Conservation (phyloP, 1,140 invertebrate species). For the Polypedilum pembai region DNA sequence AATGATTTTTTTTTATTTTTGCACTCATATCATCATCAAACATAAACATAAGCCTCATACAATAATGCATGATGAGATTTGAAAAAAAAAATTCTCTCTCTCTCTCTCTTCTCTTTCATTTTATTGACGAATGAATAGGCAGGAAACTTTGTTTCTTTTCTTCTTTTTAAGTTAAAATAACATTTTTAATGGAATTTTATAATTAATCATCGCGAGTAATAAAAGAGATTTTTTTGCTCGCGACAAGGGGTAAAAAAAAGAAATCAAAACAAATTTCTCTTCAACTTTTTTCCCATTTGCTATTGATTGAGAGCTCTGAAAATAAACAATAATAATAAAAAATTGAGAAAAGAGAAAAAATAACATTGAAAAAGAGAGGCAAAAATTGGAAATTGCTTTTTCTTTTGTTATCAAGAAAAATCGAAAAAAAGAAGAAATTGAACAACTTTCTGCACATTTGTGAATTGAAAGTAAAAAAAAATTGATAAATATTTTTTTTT, state of each 20-base stretch:
- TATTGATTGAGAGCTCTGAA: neutral
- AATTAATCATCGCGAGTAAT: slow-evolving; percentile 13
- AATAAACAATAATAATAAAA: neutral
- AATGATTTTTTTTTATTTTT: neutral
- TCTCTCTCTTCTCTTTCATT: neutral
- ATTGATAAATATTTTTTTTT: neutral
- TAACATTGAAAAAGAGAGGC: too few species aligned
- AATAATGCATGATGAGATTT: neutral
- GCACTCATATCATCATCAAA: neutral
- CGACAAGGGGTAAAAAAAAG: slow-evolving; percentile 8
- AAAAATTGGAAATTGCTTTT: slow-evolving; percentile 16
- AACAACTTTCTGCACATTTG: neutral
- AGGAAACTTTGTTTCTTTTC: slow-evolving; percentile 16
- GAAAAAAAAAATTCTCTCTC: neutral
- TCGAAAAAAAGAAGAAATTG: neutral
- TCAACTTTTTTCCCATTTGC: too few species aligned
- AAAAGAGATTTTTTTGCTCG: neutral
- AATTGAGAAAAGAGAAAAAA: neutral
- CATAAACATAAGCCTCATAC: too few species aligned
- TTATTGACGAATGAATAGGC: neutral
- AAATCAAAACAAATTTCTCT: neutral
- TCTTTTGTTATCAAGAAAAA: neutral
- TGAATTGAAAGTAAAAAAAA: neutral
- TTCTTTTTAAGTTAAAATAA: neutral
- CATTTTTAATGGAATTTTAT: slow-evolving; percentile 28